These are phyloP conservation scores for Temnothorax longispinosus DNA, from an alignment of 1,140 invertebrate genomes.

Conservation along the genomic window DNA sequence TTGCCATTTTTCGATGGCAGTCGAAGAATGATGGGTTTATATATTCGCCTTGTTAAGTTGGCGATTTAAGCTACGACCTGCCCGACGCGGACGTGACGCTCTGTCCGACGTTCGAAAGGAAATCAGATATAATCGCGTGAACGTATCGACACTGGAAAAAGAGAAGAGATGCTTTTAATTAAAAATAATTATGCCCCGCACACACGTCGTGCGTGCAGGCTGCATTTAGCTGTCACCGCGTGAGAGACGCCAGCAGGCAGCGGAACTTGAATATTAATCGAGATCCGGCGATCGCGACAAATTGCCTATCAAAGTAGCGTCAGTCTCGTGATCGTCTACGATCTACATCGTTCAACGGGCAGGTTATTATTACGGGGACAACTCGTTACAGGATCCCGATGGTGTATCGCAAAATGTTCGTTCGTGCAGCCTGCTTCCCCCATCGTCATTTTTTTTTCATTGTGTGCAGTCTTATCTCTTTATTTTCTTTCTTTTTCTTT, in stretches of 20 bases:
- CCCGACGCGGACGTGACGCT: not conserved
- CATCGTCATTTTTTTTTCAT: not conserved
- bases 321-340: conserved; percentile 54
- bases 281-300: conserved; percentile 53
- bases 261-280: conserved; percentile 72
- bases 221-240: conserved; percentile 37
- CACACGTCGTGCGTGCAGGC: conserved; percentile 48
- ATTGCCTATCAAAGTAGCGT: conserved; percentile 59
- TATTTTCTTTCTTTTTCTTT: not conserved
- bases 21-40: not conserved
- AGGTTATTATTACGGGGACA: conserved; percentile 67
- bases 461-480: not conserved
- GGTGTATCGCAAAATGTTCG: conserved; percentile 46
- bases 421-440: not conserved
- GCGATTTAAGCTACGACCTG: not conserved
- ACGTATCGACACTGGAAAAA: conserved; percentile 28
- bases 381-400: conserved; percentile 59
- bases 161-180: conserved; percentile 44
- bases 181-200: conserved; percentile 46
- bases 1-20: not conserved
- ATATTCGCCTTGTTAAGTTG: not conserved
- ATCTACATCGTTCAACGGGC: conserved; percentile 55
- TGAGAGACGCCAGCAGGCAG: conserved; percentile 30
- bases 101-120: not conserved
- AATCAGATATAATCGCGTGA: conserved; percentile 50